Conservation (phyloP, 2,113 vertebrate species). For the Ibidorhyncha struthersii region DNA sequence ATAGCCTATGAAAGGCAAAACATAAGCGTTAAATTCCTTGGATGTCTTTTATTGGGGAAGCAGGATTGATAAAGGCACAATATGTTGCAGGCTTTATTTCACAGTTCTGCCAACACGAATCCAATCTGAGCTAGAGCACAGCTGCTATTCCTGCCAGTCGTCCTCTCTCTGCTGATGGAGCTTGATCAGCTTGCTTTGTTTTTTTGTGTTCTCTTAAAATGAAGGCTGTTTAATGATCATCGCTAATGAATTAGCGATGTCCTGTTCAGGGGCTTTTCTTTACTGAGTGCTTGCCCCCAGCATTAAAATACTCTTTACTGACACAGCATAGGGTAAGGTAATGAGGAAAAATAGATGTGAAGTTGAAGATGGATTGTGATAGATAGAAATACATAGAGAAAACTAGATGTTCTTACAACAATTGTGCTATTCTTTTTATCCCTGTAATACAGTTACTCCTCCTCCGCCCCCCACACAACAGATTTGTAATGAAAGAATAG, state of each 20-base stretch:
- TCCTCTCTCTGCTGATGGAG: conserved; percentile 38
- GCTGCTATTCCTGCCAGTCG: conserved; percentile 49
- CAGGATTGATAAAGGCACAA: conserved; percentile 55
- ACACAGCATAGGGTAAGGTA: not conserved
- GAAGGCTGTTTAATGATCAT: conserved; percentile 9
- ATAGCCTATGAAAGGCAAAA: conserved; percentile 47
- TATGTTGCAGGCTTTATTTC: conserved; percentile 63
- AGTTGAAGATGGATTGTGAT: conserved; percentile 55
- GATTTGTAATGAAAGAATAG: conserved; percentile 83
- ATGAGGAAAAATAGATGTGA: conserved; percentile 14
- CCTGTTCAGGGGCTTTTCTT: conserved; percentile 29
- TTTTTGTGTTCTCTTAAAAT: conserved; percentile 28
- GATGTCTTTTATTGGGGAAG: conserved; percentile 38
- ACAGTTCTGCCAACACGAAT: conserved; percentile 66
- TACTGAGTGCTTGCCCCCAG: not conserved
- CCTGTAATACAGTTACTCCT: conserved; percentile 74
- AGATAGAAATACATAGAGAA: conserved; percentile 61
- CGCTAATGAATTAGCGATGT: conserved; percentile 7
- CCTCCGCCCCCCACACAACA: conserved; percentile 79
- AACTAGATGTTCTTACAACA: conserved; percentile 78
- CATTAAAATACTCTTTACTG: not conserved
- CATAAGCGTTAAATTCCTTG: conserved; percentile 6
- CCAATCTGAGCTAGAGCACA: conserved; percentile 65
- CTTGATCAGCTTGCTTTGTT: conserved; percentile 57
- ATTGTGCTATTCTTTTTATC: conserved; percentile 75